phyloP scores from a whole-genome alignment of 2,888 invertebrate species.

The Adineta ricciae region DNA sequence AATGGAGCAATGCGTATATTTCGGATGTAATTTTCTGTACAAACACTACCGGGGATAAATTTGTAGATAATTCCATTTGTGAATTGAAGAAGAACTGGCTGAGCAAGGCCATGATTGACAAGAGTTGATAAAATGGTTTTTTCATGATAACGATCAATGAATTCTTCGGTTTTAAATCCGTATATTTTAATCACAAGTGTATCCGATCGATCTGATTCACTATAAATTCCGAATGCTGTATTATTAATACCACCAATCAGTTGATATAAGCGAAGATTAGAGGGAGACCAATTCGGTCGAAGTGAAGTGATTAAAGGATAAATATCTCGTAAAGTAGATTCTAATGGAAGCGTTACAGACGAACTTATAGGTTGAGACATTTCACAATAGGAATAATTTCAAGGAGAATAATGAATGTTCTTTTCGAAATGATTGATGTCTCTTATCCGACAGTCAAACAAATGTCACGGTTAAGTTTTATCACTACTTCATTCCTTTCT shows the following conservation, averaged over 20 bases:
- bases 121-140: slow-evolving; percentile 22
- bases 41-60: slow-evolving; percentile 33
- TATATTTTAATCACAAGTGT: slow-evolving; percentile 41
- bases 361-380: not conserved
- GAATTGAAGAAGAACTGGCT: slow-evolving; percentile 30
- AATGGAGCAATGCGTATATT: slow-evolving; percentile 20
- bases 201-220: not conserved
- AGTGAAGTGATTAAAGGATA: not conserved
- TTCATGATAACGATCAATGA: slow-evolving; percentile 40
- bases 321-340: not conserved
- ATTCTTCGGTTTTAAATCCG: slow-evolving; percentile 42
- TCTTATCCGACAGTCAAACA: no score
- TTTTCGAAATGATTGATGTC: no score
- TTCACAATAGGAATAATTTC: not conserved
- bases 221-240: not conserved
- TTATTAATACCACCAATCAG: not conserved
- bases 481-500: no score
- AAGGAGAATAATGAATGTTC: no score
- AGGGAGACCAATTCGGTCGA: not conserved
- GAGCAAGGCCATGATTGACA: not conserved
- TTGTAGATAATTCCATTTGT: slow-evolving; percentile 35
- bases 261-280: not conserved
- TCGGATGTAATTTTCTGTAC: slow-evolving; percentile 24
- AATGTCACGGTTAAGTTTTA: no score
- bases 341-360: not conserved